These are phyloP conservation scores for Parasteatoda tepidariorum DNA, from an alignment of 1,140 invertebrate species.

Conservation along the genomic window DNA sequence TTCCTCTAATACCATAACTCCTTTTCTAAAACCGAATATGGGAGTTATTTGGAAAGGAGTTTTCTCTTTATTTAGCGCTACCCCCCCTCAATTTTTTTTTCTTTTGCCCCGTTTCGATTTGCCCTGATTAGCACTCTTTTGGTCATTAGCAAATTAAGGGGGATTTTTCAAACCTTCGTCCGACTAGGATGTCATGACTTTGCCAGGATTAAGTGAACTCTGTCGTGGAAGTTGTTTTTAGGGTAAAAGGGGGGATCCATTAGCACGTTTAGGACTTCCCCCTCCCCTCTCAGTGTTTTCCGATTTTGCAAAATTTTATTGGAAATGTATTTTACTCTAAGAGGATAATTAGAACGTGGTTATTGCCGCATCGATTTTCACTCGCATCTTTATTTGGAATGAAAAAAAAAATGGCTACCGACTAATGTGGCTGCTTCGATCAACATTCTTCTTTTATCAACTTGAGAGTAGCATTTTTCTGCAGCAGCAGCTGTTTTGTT, in stretches of 20 bases:
- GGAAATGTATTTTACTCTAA: neutral
- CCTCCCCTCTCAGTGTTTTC: neutral
- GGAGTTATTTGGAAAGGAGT: constrained; percentile 7
- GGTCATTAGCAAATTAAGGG: constrained; percentile 59
- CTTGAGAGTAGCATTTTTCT: no score
- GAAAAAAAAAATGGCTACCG: no score
- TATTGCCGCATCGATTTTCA: no score
- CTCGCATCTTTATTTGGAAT: no score
- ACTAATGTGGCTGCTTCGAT: no score
- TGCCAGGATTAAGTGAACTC: constrained; percentile 38
- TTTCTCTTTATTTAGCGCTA: constrained; percentile 39
- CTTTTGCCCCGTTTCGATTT: neutral
- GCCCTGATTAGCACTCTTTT: constrained; percentile 58
- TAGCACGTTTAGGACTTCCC: neutral
- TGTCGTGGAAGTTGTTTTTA: constrained; percentile 19
- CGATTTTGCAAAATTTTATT: neutral
- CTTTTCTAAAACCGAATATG: constrained; percentile 21
- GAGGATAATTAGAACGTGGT: neutral
- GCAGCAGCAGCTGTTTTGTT: no score
- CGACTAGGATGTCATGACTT: constrained; percentile 16
- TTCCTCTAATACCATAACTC: neutral
- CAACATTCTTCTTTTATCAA: no score
- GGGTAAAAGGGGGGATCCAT: constrained; percentile 2
- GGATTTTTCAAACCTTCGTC: constrained; percentile 15
- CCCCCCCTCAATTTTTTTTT: neutral